Evolutionary conservation across 1,140 invertebrate genomes (phyloP), one percentile per base, ranked within the genome.

Genomic region (Drosophila burlai): DNA sequence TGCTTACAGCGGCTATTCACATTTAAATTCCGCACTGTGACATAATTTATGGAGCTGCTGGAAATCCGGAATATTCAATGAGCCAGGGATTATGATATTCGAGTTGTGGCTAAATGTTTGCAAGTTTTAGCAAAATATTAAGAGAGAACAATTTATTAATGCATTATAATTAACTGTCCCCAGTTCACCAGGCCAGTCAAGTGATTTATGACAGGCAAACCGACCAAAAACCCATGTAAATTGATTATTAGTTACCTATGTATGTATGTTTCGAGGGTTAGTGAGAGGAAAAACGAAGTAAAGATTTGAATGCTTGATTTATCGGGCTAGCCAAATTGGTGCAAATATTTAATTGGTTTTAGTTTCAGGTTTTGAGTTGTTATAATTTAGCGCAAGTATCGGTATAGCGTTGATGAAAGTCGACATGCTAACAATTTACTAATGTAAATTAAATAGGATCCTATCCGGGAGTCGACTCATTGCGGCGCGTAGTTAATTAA

Each of bases 361-460:
- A 16, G 18, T 24, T 55, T 24, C 34, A 57, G 36, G 38, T 11
- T 26, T 36, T 8, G 29, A 24, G 40, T 6, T 40, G 21, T 57
- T 16, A 4, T 10, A 6, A 9, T 26, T 34, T 18, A 3, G 50
- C 31, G 15, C 29, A 21, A 21, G 31, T 18, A 55, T 21, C n/a
- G 50, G 31, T 36, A 18, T 38, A 15, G 15, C 15, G 36, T 26
- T 40, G 36, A 40, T 40, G 10, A 24, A 40, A 57, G 54, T 57
- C 36, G 54, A 57, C 36, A 7, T 57, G 15, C 21, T 57, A 40
- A 57, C 82, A 81, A 78, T 84, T 84, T 81, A 68, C 73, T 81
- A 81, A 84, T 84, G 82, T 71, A 84, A 84, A 78, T 80, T 84
- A 84, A 84, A 81, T 84, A 81, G 81, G 58, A 74, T 60, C 67